These are phyloP conservation scores for Octopus bimaculoides DNA, from an alignment of 1,140 invertebrate genomes.

Conservation along the genomic window DNA sequence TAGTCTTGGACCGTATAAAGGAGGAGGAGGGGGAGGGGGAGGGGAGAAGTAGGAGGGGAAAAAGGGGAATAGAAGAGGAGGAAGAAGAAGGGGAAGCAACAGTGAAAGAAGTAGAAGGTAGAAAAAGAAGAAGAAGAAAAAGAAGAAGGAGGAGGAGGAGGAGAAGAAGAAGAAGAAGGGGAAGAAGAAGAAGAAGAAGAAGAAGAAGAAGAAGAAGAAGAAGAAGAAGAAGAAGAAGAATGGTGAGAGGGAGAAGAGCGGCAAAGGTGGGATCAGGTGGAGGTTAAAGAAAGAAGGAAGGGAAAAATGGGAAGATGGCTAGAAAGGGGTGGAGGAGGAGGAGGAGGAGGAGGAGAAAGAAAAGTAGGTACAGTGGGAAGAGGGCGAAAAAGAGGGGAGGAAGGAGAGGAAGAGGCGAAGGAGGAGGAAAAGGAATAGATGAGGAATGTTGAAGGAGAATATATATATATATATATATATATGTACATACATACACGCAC, in stretches of 20 bases:
- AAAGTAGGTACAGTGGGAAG: neutral
- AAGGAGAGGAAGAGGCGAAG: neutral
- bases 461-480: no score
- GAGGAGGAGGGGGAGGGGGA: neutral
- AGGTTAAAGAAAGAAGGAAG: neutral
- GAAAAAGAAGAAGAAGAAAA: neutral
- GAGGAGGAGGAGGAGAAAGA: conserved; percentile 1
- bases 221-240: neutral
- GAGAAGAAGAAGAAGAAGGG: neutral
- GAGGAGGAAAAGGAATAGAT: neutral
- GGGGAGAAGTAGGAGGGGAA: neutral
- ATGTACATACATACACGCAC: no score
- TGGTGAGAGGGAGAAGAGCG: neutral
- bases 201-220: neutral
- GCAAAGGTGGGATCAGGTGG: neutral
- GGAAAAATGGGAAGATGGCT: conserved; percentile 6
- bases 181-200: neutral
- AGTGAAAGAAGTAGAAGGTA: neutral
- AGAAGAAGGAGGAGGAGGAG: neutral
- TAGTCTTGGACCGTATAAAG: no score
- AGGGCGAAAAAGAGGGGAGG: conserved; percentile 1
- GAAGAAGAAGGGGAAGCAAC: neutral
- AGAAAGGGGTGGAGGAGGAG: conserved; percentile 2
- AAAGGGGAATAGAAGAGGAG: conserved; percentile 1
- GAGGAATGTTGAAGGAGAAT: neutral